Base-by-base conservation (phyloP, 2,113 vertebrate species). In the Prionailurus viverrinus region DNA sequence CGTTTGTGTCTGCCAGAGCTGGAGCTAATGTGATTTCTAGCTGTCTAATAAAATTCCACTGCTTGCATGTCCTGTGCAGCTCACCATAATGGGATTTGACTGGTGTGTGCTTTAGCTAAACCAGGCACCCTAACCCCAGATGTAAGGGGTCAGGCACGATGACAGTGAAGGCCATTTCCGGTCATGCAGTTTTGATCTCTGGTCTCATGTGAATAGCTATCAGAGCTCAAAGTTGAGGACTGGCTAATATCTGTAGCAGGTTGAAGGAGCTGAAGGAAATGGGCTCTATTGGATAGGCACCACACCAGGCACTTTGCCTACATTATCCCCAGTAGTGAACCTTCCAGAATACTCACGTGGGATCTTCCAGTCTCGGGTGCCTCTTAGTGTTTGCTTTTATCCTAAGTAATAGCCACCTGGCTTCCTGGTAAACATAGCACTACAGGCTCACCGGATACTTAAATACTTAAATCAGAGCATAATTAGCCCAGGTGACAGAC, bases 1-100 rank as follows among this genome's bases (percentile, higher is more conserved):
- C n/a, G 16, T 92, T 93, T 91, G 61, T 0, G 68, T 97, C 93
- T 74, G 65, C 84, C 78, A 13, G 65, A 96, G 84, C 81, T 79
- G 53, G 78, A 92, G 90, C 55, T 97, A 97, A 98, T 98, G 84
- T 96, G 95, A 98, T 98, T 98, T 98, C 95, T 94, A 94, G 93
- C 96, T 66, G 21, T 97, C 87, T 98, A 98, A 98, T 97, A 96
- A 68, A 96, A 97, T 98, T 97, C 96, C 97, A 74, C 61, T 45
- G 85, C 95, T 95, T 73, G 71, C 71, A 65, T 82, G 86, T 96
- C 94, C 96, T 95, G 93, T 98, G 88, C 48, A 80, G 94, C 89
- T 97, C 89, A 73, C 68, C 51, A n/a, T 98, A 97, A 97, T 97
- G 88, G 97, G 94, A 95, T 98, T 92, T 98, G 94, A 96, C 88